Percentiles rank a stretch among this genome's conserved stretches.
These are phyloP conservation scores for Stegodyphus mimosarum DNA, from an alignment of 1,140 invertebrate species.

Conservation along the genomic window DNA sequence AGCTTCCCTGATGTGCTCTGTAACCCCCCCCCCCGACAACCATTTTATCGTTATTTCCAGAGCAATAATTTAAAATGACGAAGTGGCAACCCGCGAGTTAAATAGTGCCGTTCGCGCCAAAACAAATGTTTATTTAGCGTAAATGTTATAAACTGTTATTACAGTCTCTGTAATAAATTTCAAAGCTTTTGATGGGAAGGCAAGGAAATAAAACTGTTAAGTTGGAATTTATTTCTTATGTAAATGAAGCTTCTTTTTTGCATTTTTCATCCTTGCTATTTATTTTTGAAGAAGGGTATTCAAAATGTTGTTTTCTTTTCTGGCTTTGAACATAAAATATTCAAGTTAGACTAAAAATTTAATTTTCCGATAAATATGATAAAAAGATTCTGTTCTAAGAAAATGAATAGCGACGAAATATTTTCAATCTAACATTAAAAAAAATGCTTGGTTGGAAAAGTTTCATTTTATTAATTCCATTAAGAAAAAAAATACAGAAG, in stretches of 20 bases:
- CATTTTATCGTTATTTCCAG: slow-evolving; percentile 14
- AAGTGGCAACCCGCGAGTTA: slow-evolving; percentile 42
- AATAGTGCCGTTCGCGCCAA: slow-evolving; percentile 31
- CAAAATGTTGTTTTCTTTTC: too few species aligned
- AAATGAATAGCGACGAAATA: too few species aligned
- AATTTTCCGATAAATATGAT: too few species aligned
- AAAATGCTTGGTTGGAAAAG: too few species aligned
- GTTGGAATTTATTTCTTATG: slow-evolving; percentile 12
- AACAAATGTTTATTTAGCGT: slow-evolving; percentile 56
- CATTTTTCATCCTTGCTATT: neutral
- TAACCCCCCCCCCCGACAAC: neutral
- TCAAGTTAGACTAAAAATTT: too few species aligned
- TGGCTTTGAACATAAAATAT: too few species aligned
- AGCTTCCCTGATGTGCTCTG: too few species aligned
- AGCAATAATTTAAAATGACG: slow-evolving; percentile 51
- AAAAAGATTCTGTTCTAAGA: too few species aligned
- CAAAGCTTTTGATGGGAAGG: slow-evolving; percentile 6
- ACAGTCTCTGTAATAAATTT: slow-evolving; percentile 46
- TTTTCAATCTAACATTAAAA: too few species aligned
- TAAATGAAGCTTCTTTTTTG: slow-evolving; percentile 33
- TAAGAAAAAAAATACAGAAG: too few species aligned
- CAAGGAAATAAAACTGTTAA: slow-evolving; percentile 44
- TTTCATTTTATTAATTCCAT: too few species aligned
- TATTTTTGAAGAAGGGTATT: too few species aligned
- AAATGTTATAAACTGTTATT: slow-evolving; percentile 57